Percentiles rank a stretch among this genome's conserved stretches.
phyloP scores from a whole-genome alignment of 1,140 invertebrate species.

The Nasonia giraulti region DNA sequence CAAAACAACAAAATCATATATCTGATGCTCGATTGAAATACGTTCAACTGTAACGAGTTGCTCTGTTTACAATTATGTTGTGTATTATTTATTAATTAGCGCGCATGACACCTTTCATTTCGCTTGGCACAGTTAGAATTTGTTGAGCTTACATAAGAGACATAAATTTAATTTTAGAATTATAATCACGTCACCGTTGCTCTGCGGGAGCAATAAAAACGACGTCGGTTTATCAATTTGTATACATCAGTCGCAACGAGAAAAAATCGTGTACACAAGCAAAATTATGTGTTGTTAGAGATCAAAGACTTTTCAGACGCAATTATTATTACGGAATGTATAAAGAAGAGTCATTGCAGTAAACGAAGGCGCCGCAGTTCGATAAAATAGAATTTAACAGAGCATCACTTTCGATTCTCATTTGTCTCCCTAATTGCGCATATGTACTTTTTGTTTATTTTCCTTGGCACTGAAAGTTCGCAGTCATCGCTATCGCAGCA shows the following conservation, averaged over 20 bases:
- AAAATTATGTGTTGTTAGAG: neutral
- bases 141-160: conserved; percentile 17
- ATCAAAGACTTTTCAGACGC: conserved; percentile 4
- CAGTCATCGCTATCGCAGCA: neutral
- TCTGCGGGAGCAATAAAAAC: neutral
- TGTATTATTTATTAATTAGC: neutral
- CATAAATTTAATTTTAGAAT: conserved; percentile 35
- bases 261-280: neutral
- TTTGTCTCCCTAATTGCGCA: conserved; percentile 18
- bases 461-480: conserved; percentile 40
- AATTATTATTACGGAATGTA: neutral
- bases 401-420: conserved; percentile 19
- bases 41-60: neutral
- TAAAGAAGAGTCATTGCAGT: conserved; percentile 10
- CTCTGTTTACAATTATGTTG: conserved; percentile 1
- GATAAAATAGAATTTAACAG: conserved; percentile 17
- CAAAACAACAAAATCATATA: too few species aligned
- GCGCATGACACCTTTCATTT: conserved; percentile 3
- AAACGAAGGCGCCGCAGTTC: conserved; percentile 12
- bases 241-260: neutral
- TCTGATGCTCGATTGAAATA: neutral
- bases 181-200: neutral
- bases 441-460: conserved; percentile 26
- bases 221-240: conserved; percentile 24
- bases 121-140: conserved; percentile 42